A percentile compares a stretch with the other conserved stretches of the same genome.
These are phyloP conservation scores for Yasuhikotakia modesta DNA, from an alignment of 2,797 vertebrate species.

Conservation along the genomic window DNA sequence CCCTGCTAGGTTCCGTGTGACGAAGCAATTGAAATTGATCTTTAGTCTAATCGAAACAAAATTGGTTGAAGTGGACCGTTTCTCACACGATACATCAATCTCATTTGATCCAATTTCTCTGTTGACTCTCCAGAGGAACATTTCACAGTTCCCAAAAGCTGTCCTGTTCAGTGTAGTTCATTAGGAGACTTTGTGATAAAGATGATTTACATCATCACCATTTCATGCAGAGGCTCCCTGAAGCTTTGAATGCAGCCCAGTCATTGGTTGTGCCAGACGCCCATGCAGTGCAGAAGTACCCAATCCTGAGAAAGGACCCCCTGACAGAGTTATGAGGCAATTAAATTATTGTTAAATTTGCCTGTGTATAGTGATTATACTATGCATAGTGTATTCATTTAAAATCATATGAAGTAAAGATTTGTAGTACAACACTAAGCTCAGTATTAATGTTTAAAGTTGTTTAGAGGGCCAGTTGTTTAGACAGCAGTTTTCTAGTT, in stretches of 20 bases:
- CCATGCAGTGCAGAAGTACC: neutral
- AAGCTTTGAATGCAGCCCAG: neutral
- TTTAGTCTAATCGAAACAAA: constrained; percentile 60
- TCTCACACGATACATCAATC: constrained; percentile 53
- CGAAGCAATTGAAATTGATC: constrained; percentile 59
- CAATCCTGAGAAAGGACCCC: neutral
- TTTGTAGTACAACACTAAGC: neutral
- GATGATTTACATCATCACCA: constrained; percentile 39
- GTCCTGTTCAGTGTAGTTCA: constrained; percentile 32
- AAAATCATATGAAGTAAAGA: neutral
- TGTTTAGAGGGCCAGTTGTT: too few relatives aligned
- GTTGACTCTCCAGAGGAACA: constrained; percentile 24
- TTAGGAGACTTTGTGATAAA: constrained; percentile 16
- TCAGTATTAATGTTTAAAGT: neutral
- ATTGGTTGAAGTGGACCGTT: constrained; percentile 53
- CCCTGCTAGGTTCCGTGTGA: constrained; percentile 40
- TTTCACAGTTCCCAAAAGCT: constrained; percentile 32
- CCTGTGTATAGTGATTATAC: too few relatives aligned
- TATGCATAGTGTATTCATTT: too few relatives aligned
- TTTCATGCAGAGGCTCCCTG: neutral
- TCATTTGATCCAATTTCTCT: constrained; percentile 49
- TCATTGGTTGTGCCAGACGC: constrained; percentile 37
- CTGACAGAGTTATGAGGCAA: too few relatives aligned
- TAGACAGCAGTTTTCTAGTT: constrained; percentile 11
- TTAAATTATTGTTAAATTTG: too few relatives aligned